A percentile compares a stretch with the other conserved stretches of the same genome.
Conservation (phyloP, 2,888 invertebrate genomes). For the Monopis laevigella region DNA sequence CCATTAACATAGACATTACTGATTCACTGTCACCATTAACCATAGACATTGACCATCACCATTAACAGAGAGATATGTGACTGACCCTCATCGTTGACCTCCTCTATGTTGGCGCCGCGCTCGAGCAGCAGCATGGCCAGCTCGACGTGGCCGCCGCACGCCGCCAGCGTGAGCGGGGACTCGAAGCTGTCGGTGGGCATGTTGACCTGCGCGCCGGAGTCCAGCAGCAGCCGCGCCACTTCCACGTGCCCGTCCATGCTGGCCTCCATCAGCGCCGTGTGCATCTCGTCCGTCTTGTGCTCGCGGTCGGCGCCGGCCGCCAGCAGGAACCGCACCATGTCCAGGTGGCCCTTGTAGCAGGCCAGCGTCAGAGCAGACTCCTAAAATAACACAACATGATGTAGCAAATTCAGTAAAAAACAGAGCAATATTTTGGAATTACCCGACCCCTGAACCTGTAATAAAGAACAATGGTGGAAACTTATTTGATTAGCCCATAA, state of each 20-base stretch:
- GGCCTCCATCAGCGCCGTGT: constrained; percentile 99
- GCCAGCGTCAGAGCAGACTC: constrained; percentile 96
- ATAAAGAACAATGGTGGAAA: too few species aligned
- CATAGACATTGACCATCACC: too few species aligned
- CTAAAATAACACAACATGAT: too few species aligned
- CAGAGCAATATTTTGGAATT: too few species aligned
- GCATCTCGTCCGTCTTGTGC: constrained; percentile 99
- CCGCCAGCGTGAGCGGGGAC: constrained; percentile 96
- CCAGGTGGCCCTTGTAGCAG: constrained; percentile 95
- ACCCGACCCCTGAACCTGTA: too few species aligned
- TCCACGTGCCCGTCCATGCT: constrained; percentile 99
- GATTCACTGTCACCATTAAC: too few species aligned
- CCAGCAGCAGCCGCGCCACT: constrained; percentile 91
- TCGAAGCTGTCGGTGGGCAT: constrained; percentile 99
- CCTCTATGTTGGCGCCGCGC: constrained; percentile 97
- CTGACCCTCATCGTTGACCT: constrained; percentile 99
- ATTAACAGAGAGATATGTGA: too few species aligned
- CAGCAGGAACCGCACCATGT: constrained; percentile 95
- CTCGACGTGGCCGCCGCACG: constrained; percentile 98
- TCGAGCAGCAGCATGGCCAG: constrained; percentile 95
- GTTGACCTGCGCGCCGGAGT: constrained; percentile 98
- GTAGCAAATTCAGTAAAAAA: too few species aligned
- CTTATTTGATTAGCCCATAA: too few species aligned
- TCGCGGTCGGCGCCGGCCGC: constrained; percentile 97
- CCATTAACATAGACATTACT: too few species aligned